Evolutionary conservation across 1,140 invertebrate species (phyloP), one percentile per base, ranked within the genome.

Genomic region (Centruroides vittatus): DNA sequence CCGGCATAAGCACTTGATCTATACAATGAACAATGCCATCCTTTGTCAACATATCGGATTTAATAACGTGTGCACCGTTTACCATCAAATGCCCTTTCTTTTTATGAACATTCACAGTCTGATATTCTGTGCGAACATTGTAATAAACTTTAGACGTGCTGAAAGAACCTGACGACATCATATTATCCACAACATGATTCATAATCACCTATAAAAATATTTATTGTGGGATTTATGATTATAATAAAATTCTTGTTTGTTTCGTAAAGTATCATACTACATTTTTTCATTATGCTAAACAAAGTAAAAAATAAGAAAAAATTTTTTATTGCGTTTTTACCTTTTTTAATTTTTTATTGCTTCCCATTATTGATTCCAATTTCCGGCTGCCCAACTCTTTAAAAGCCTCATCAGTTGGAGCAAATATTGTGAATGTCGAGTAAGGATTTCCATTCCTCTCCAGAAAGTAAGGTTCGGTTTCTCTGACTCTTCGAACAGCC

Each of bases 371-470:
- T 0, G 41, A 41, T 41, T 41, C 41, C 8, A 41, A 41, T 41
- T 41, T 41, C 8, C 41, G 41, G 8, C 41, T 41, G 5, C 41
- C 41, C 41, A 41, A 8, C 8, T 41, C 41, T 41, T 41, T 41
- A 8, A 41, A 41, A 55, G 77, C 78, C 5, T 70, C 70, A 59
- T 80, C 72, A 7, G 71, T 79, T 9, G 80, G 78, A 5, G 78
- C 79, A 63, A 81, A 76, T 4, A 82, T 61, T 1, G 80, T 81
- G 35, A 75, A 68, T 35, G 78, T 73, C 3, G 23, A 34, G 8
- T 41, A 41, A 35, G 74, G 75, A 5, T 74, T 72, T 13, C 66
- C 66, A n/a, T 64, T 64, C 34, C 70, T 58, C 48, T 67, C 67
- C 48, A 75, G 65, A 8, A 71, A 68, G 34, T 70, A 47, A 0